Evolutionary conservation across 2,888 invertebrate species (phyloP), one percentile per base, ranked within the genome.

Genomic region (Creontiades dilutus): DNA sequence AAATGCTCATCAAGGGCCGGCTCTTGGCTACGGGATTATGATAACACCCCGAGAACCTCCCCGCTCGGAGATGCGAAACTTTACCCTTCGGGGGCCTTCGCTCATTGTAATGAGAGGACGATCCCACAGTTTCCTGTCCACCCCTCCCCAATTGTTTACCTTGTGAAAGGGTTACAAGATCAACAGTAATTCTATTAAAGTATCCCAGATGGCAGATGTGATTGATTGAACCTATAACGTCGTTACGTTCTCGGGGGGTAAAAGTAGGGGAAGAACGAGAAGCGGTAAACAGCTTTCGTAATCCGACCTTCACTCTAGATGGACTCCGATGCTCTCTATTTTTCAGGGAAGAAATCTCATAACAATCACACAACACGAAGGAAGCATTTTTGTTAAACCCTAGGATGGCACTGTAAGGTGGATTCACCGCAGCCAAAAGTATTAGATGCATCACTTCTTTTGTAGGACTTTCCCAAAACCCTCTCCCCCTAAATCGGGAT

Each of bases 201-300:
- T 80, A 76, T 88, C 80, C 88, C 80, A 76, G 88, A 88, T 88
- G 88, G 88, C 88, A 88, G 88, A 88, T 88, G 88, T 88, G 88
- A 88, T 88, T 88, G 88, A 88, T 88, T 88, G 88, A 88, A 88
- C 78, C 52, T 57, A 88, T 88, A 88, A 88, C 88, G 78, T 78
- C 28, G 88, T 88, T 88, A 88, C 78, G 37, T n/a, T 14, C 13
- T 28, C 2, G 13, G 11, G 12, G 27, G n/a, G n/a, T 14, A 28
- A 82, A 48, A 48, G 47, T 19, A n/a, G 48, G 57, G n/a, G 85
- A 85, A 61, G 85, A 23, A 14, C 16, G 9, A n/a, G 9, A 12
- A 12, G 37, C 85, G n/a, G 85, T 85, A 85, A 85, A 85, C 61
- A 85, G 85, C n/a, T 82, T 82, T 82, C 68, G 78, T 47, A 80